Conservation (phyloP, 2,113 vertebrate genomes). For the Ammodramus savannarum region DNA sequence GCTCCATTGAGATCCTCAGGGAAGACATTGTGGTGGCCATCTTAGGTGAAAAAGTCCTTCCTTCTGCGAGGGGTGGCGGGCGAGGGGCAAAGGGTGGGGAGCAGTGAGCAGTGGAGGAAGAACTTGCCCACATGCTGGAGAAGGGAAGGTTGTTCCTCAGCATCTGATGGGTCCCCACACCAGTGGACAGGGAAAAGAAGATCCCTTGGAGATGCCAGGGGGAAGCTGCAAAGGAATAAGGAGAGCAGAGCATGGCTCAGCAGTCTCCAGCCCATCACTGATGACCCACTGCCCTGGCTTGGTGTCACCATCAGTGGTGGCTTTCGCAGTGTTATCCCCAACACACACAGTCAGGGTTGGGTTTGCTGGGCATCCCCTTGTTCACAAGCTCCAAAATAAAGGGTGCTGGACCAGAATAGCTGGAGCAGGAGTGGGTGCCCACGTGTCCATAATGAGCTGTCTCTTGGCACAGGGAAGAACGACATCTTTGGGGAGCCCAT, state of each 20-base stretch:
- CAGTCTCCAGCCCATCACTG: background rate
- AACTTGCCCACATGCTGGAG: background rate
- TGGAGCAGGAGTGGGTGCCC: background rate
- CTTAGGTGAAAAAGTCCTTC: slow-evolving; percentile 77
- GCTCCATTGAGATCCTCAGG: slow-evolving; percentile 95
- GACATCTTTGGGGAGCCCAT: slow-evolving; percentile 96
- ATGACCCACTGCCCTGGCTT: background rate
- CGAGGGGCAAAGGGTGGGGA: background rate
- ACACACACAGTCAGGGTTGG: rapidly evolving
- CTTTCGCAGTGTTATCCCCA: background rate
- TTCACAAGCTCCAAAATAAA: background rate
- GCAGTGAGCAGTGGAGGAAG: background rate
- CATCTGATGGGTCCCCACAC: rapidly evolving
- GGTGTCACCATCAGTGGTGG: background rate
- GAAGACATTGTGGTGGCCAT: slow-evolving; percentile 96
- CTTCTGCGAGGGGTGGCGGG: background rate
- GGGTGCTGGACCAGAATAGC: background rate
- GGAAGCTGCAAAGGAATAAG: background rate
- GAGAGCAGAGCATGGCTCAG: background rate
- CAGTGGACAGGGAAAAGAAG: background rate
- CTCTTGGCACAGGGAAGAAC: slow-evolving; percentile 83
- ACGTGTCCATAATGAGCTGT: background rate
- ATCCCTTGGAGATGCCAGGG: background rate
- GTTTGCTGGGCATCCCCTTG: background rate
- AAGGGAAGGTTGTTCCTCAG: background rate